A percentile compares a stretch with the other conserved stretches of the same genome.
Conservation (phyloP, 2,113 vertebrate genomes). For the Odobenus rosmarus region DNA sequence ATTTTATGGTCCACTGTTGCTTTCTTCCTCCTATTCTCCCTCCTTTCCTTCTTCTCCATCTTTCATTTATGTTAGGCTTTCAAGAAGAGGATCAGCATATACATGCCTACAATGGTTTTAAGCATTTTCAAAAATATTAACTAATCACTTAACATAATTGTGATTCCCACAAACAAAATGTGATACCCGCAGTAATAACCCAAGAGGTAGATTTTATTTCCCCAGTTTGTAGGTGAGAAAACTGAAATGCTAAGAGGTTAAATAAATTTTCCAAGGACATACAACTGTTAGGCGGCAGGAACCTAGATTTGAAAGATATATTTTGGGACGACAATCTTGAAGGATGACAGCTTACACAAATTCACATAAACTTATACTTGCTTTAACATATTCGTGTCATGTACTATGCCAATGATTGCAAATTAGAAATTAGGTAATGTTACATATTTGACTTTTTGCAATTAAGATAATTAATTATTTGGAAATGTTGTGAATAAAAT, state of each 20-base stretch:
- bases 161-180: background rate
- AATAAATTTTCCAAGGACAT: background rate
- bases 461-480: slow-evolving; percentile 61
- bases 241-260: background rate
- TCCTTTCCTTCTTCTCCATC: background rate
- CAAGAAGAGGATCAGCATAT: background rate
- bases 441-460: slow-evolving; percentile 47
- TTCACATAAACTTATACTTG: background rate
- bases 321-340: background rate
- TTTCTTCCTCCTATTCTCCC: background rate
- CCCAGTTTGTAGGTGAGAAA: background rate
- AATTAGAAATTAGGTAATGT: slow-evolving; percentile 42
- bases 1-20: background rate
- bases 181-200: background rate
- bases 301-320: background rate
- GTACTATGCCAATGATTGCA: slow-evolving; percentile 13
- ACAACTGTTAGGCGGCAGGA: background rate
- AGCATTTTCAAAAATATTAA: background rate
- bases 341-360: background rate
- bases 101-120: background rate
- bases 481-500: slow-evolving; percentile 58
- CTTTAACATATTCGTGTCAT: background rate
- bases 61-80: background rate
- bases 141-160: background rate
- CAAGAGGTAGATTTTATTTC: background rate